Evolutionary conservation across 2,797 vertebrate species (phyloP), one percentile per base, ranked within the genome.

Genomic region (Rhynchonycteris naso): DNA sequence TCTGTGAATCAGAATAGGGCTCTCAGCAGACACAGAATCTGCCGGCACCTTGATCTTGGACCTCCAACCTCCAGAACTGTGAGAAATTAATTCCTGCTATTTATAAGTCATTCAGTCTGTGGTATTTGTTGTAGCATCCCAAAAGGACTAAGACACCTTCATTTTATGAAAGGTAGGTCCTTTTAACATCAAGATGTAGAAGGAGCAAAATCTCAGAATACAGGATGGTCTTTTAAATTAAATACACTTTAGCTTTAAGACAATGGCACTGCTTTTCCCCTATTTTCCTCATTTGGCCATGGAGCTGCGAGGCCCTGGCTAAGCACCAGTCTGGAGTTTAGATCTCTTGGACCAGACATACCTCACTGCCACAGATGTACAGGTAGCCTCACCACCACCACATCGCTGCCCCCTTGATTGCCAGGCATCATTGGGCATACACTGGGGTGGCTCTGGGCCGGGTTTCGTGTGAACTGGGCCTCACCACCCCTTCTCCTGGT

Each of bases 61-160:
- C 2, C 5, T 28, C 52, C 9, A 0, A 61, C 30, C 50, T 56
- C 35, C 61, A 24, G 75, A 26, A 28, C 59, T 9, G 24, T 6
- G 61, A 50, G 54, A 21, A 14, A 12, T 9, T 11, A 22, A 3
- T 13, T 4, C 16, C 43, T 19, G 52, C 14, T 22, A 22, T 24
- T 22, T 16, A 4, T 7, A 2, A 33, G 50, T 47, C 19, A 2
- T 30, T 4, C 11, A 21, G 43, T 7, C 66, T 4, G 18, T 12
- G 14, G 24, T 30, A 4, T n/a, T 52, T 1, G n/a, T 71, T 22
- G 12, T 21, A 18, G 58, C 3, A 2, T 35, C 71, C 16, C 2
- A 1, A 14, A 2, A 0, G 0, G 7, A 33, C 11, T 26, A 43
- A 24, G 15, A 58, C 8, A 4, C 12, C n/a, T 22, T 71, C 26